These are phyloP conservation scores for Drosophila sproati DNA, from an alignment of 1,140 invertebrate species.

Conservation along the genomic window DNA sequence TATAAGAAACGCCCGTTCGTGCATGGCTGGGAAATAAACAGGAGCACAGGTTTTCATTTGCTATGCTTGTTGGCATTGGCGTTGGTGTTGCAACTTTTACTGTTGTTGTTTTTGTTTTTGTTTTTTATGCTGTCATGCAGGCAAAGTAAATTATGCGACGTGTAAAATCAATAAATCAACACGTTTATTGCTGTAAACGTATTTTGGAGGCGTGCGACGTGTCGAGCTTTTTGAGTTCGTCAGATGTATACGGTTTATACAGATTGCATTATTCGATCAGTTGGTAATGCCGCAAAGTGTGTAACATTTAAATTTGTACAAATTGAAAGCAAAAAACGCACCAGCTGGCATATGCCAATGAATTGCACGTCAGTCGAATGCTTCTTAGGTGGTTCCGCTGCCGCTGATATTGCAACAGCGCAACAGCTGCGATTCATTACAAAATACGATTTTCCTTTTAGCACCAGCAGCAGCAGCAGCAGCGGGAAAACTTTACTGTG, in stretches of 20 bases:
- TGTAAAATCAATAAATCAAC: constrained; percentile 83
- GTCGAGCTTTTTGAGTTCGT: constrained; percentile 10
- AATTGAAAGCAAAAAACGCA: constrained; percentile 28
- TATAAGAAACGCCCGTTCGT: constrained; percentile 47
- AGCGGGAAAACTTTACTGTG: constrained; percentile 57
- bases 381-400: constrained; percentile 7
- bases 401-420: constrained; percentile 17
- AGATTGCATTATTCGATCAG: neutral
- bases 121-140: constrained; percentile 55
- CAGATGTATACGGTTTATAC: neutral
- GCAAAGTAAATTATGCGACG: constrained; percentile 81
- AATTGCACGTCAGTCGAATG: constrained; percentile 64
- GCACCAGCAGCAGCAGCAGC: constrained; percentile 25
- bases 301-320: constrained; percentile 44
- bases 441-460: constrained; percentile 70
- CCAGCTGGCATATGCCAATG: constrained; percentile 56
- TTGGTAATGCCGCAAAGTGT: constrained; percentile 48
- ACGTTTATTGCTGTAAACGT: constrained; percentile 79
- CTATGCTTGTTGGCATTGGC: constrained; percentile 47
- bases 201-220: constrained; percentile 29
- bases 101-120: constrained; percentile 25
- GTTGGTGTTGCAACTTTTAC: constrained; percentile 26
- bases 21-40: constrained; percentile 69
- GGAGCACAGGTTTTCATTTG: constrained; percentile 75
- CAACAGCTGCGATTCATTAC: constrained; percentile 79